Conservation (phyloP, 2,888 invertebrate species). For the Melanophora roralis region DNA sequence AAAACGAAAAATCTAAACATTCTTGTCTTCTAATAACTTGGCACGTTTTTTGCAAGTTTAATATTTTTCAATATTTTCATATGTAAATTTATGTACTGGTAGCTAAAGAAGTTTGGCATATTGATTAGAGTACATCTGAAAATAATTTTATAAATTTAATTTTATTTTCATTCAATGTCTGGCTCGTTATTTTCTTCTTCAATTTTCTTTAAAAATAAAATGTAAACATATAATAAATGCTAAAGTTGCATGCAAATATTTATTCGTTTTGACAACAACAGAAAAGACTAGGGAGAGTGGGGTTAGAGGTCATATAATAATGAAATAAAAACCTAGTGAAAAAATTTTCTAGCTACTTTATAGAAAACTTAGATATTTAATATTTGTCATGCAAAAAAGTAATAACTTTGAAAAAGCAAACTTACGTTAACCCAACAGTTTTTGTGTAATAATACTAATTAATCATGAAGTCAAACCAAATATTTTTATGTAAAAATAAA, state of each 20-base stretch:
- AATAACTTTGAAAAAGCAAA: too few relatives aligned
- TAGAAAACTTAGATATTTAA: constrained; percentile 7
- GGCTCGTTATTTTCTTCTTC: not conserved
- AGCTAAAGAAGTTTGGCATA: constrained; percentile 28
- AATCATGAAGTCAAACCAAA: too few relatives aligned
- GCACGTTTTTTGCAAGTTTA: too few relatives aligned
- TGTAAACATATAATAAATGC: constrained; percentile 55
- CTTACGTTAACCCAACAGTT: too few relatives aligned
- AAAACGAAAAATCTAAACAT: too few relatives aligned
- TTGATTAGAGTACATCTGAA: constrained; percentile 28
- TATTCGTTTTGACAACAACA: constrained; percentile 34
- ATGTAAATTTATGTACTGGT: not conserved
- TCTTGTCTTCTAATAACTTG: too few relatives aligned
- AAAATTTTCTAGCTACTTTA: constrained; percentile 9
- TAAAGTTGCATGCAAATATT: constrained; percentile 56
- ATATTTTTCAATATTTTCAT: not conserved
- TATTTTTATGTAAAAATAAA: too few relatives aligned
- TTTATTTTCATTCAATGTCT: not conserved
- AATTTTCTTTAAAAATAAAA: constrained; percentile 50
- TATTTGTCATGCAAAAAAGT: constrained; percentile 11
- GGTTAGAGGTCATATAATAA: not conserved
- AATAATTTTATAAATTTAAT: constrained; percentile 18
- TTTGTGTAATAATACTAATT: too few relatives aligned
- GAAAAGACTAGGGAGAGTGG: not conserved
- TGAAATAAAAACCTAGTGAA: not conserved